phyloP scores from a whole-genome alignment of 2,888 invertebrate genomes.

The Drosophila neutralis region DNA sequence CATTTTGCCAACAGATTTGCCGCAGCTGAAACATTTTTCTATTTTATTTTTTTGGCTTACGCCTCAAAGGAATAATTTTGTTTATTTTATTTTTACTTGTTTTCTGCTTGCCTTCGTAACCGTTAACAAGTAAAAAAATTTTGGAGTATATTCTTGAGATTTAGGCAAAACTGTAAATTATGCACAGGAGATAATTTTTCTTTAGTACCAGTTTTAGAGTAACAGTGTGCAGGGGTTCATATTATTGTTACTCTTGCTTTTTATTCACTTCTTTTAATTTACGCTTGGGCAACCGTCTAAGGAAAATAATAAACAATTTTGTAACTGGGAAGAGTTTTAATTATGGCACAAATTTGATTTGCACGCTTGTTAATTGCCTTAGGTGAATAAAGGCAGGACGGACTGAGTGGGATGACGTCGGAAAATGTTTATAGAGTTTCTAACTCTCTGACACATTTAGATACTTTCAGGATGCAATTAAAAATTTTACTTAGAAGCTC shows the following conservation, averaged over 20 bases:
- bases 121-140: conserved; percentile 76
- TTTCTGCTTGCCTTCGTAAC: conserved; percentile 57
- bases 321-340: conserved; percentile 65
- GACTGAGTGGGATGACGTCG: background rate
- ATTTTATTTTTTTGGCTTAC: conserved; percentile 43
- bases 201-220: conserved; percentile 43
- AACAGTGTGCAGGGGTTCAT: conserved; percentile 27
- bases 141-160: conserved; percentile 77
- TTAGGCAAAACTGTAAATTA: conserved; percentile 81
- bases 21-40: conserved; percentile 68
- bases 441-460: background rate
- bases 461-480: background rate
- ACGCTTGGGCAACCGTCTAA: conserved; percentile 24
- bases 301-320: conserved; percentile 51
- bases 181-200: conserved; percentile 80
- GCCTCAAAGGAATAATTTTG: conserved; percentile 74
- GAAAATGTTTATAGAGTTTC: background rate
- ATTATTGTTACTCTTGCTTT: conserved; percentile 9
- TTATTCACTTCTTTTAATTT: conserved; percentile 35
- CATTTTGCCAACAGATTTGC: conserved; percentile 69
- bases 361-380: conserved; percentile 62
- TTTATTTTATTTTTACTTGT: conserved; percentile 39
- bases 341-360: conserved; percentile 77
- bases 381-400: background rate
- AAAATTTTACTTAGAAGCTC: background rate